phyloP scores from a whole-genome alignment of 2,113 vertebrate species.

The Phainopepla nitens region DNA sequence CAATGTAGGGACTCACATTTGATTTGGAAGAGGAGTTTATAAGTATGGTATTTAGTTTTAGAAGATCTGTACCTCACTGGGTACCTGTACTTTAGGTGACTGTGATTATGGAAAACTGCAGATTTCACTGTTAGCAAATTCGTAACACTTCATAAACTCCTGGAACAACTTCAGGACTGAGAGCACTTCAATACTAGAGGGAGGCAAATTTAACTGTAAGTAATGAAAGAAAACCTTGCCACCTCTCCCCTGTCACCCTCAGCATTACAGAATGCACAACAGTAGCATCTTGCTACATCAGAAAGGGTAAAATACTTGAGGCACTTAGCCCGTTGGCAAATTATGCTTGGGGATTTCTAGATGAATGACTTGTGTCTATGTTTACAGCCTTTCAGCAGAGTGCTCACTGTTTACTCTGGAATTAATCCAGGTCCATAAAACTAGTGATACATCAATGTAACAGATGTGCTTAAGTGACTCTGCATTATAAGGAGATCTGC shows the following conservation, averaged over 20 bases:
- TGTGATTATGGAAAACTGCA: neutral
- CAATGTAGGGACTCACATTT: neutral
- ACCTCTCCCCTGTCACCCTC: neutral
- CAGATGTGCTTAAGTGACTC: slow-evolving; percentile 30
- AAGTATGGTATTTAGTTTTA: neutral
- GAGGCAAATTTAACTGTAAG: neutral
- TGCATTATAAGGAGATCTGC: neutral
- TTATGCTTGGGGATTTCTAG: neutral
- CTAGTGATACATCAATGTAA: slow-evolving; percentile 36
- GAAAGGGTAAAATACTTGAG: neutral
- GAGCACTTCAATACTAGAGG: neutral
- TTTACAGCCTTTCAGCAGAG: slow-evolving; percentile 45
- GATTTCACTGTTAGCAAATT: neutral
- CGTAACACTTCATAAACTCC: neutral
- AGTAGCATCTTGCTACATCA: neutral
- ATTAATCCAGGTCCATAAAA: slow-evolving; percentile 66
- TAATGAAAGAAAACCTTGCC: neutral
- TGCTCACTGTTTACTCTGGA: slow-evolving; percentile 64
- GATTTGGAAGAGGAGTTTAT: neutral
- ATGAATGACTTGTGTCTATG: neutral
- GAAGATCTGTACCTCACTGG: neutral
- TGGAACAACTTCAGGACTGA: neutral
- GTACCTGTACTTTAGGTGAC: neutral
- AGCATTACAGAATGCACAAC: neutral
- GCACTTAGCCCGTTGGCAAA: neutral